Evolutionary conservation across 1,140 invertebrate species (phyloP).

Genomic region (Plodia interpunctella): DNA sequence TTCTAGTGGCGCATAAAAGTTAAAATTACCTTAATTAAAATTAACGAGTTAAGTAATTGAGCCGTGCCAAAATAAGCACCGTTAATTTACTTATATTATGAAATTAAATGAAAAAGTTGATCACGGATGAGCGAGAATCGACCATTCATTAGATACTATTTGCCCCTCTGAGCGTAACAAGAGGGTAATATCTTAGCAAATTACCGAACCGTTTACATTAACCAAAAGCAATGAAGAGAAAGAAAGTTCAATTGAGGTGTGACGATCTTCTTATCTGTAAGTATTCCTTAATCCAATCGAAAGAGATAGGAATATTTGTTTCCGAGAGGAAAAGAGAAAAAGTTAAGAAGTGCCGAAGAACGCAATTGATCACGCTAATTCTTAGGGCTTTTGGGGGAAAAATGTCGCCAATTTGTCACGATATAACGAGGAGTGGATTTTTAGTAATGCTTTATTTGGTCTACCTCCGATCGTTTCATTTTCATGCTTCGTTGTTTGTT

Average conservation of each 20-base stretch:
- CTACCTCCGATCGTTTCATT: background rate
- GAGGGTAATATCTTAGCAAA: conserved; percentile 13
- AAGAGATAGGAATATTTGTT: conserved; percentile 22
- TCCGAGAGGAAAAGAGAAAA: conserved; percentile 30
- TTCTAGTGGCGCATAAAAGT: too few species aligned
- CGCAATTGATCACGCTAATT: conserved; percentile 72
- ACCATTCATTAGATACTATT: background rate
- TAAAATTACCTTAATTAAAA: too few species aligned
- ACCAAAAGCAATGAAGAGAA: conserved; percentile 21
- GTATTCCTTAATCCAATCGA: conserved; percentile 23
- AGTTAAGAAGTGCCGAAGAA: conserved; percentile 49
- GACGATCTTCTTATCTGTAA: conserved; percentile 30
- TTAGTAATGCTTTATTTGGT: conserved; percentile 14
- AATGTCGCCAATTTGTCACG: conserved; percentile 69
- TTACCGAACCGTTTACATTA: conserved; percentile 14
- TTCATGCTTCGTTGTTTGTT: background rate
- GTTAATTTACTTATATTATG: background rate
- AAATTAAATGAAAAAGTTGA: background rate
- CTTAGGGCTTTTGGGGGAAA: conserved; percentile 54
- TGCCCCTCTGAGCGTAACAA: background rate
- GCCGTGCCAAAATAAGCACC: too few species aligned
- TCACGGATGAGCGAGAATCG: background rate
- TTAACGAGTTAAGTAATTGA: too few species aligned
- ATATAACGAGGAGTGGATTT: conserved; percentile 57
- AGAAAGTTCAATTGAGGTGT: conserved; percentile 26